Evolutionary conservation across 1,140 invertebrate species (phyloP).

Genomic region (Helicoverpa armigera): DNA sequence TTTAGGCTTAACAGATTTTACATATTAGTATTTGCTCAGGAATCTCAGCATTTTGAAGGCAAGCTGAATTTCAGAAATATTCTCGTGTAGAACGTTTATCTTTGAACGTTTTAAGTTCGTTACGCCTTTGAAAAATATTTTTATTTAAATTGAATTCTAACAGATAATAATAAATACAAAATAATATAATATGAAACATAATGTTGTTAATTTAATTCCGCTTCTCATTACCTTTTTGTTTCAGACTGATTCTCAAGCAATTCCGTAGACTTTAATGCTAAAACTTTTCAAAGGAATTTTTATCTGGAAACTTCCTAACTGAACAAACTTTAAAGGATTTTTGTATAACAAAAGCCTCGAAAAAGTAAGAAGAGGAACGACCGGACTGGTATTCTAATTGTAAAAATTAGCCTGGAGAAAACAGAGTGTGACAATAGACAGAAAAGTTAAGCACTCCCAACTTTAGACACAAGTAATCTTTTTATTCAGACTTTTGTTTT

Average conservation of each 20-base stretch:
- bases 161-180: background rate
- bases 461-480: constrained; percentile 14
- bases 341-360: constrained; percentile 39
- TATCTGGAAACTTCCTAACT: constrained; percentile 42
- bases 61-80: background rate
- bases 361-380: constrained; percentile 21
- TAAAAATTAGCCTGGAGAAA: constrained; percentile 15
- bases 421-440: constrained; percentile 10
- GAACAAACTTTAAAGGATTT: constrained; percentile 29
- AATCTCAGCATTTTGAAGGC: background rate
- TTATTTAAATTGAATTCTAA: background rate
- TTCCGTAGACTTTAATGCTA: constrained; percentile 26
- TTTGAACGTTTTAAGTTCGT: background rate
- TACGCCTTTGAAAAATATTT: background rate
- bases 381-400: constrained; percentile 16
- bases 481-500: constrained; percentile 15
- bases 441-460: background rate
- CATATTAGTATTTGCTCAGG: background rate
- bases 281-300: constrained; percentile 45
- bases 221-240: constrained; percentile 31
- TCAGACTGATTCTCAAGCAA: constrained; percentile 27
- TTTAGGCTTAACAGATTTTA: constrained; percentile 10
- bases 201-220: constrained; percentile 1
- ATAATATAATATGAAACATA: constrained; percentile 9
- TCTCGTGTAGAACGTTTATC: background rate